These are phyloP conservation scores for Julus scanicus DNA, from an alignment of 2,888 invertebrate genomes.

Conservation along the genomic window DNA sequence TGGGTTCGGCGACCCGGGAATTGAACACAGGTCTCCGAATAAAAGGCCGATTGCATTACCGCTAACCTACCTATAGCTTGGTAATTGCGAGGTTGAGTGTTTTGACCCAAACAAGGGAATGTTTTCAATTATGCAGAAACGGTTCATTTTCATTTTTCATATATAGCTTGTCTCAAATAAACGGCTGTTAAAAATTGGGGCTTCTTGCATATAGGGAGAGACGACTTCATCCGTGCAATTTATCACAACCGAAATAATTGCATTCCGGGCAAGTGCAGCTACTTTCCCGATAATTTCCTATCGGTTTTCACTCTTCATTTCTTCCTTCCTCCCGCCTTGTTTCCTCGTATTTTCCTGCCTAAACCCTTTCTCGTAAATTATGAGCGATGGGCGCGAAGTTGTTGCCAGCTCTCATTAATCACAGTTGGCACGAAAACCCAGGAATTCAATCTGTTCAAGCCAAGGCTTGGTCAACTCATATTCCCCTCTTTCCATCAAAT, in stretches of 20 bases:
- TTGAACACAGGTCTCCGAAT: too few relatives aligned
- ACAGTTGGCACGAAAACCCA: constrained; percentile 5
- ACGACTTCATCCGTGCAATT: not conserved
- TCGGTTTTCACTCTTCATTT: constrained; percentile 12
- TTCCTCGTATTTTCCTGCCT: not conserved
- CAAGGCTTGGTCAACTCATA: not conserved
- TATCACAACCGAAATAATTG: not conserved
- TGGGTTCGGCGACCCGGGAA: too few relatives aligned
- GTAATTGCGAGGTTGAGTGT: too few relatives aligned
- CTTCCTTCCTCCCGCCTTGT: not conserved
- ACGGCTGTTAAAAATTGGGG: not conserved
- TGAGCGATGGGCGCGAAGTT: not conserved
- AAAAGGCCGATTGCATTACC: too few relatives aligned
- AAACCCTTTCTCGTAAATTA: not conserved
- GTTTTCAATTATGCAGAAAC: too few relatives aligned
- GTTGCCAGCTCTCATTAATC: constrained; percentile 19
- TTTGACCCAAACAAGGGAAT: too few relatives aligned
- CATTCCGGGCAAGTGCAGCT: not conserved
- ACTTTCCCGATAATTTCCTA: not conserved
- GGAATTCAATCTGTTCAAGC: not conserved
- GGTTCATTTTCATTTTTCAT: too few relatives aligned
- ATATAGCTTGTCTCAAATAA: too few relatives aligned
- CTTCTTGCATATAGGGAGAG: not conserved
- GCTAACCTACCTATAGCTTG: too few relatives aligned
- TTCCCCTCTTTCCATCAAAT: not conserved